These are phyloP conservation scores for Carettochelys insculpta DNA, from an alignment of 2,113 vertebrate species.

Conservation along the genomic window DNA sequence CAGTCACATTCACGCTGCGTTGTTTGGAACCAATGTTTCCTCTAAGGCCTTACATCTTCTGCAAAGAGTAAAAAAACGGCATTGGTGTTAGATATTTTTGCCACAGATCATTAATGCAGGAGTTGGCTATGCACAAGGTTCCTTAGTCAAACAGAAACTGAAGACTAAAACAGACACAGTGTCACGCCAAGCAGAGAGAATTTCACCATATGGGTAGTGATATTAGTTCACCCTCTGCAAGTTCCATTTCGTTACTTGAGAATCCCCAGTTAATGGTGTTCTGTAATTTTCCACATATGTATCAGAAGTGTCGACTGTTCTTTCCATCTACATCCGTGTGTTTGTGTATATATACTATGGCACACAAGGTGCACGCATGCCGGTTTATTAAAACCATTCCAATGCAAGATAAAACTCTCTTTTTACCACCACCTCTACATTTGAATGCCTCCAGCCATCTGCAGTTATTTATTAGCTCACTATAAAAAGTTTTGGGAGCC, in stretches of 20 bases:
- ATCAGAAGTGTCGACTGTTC: not conserved
- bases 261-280: not conserved
- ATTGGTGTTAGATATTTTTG: constrained; percentile 50
- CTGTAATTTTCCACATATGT: constrained; percentile 29
- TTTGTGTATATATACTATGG: not conserved
- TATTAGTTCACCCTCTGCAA: constrained; percentile 22
- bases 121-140: not conserved
- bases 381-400: not conserved
- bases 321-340: not conserved
- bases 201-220: constrained; percentile 25
- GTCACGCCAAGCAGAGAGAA: constrained; percentile 34
- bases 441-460: constrained; percentile 1
- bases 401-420: not conserved
- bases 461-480: not conserved
- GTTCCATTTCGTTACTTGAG: constrained; percentile 6
- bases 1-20: constrained; percentile 49
- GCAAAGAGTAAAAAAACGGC: constrained; percentile 13
- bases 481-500: not conserved
- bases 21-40: constrained; percentile 62
- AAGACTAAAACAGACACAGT: constrained; percentile 42
- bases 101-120: constrained; percentile 35
- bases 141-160: constrained; percentile 5
- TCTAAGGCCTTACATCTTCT: constrained; percentile 35
- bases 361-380: not conserved
- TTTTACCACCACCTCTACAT: not conserved